phyloP scores from a whole-genome alignment of 2,888 invertebrate species.

The Bembecia ichneumoniformis region DNA sequence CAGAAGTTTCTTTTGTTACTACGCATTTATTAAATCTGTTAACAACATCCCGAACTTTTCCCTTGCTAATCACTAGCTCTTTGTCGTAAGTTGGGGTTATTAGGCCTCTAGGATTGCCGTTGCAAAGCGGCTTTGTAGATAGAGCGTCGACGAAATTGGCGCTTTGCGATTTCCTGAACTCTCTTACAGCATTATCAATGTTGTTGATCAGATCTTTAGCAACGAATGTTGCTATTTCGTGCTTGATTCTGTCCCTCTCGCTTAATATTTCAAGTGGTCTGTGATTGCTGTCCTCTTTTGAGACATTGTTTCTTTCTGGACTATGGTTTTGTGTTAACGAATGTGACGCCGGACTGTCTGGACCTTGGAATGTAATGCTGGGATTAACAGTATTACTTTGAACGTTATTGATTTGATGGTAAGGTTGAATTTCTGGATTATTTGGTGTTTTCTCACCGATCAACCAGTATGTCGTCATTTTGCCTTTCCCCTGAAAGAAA shows the following conservation, averaged over 20 bases:
- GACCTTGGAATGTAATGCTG: slow-evolving; percentile 64
- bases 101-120: slow-evolving; percentile 43
- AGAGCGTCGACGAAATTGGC: slow-evolving; percentile 32
- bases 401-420: slow-evolving; percentile 24
- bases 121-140: slow-evolving; percentile 24
- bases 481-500: slow-evolving; percentile 83
- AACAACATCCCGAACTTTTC: slow-evolving; percentile 63
- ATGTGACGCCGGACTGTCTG: slow-evolving; percentile 61
- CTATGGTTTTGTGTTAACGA: slow-evolving; percentile 53
- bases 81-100: slow-evolving; percentile 61
- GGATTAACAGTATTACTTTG: slow-evolving; percentile 35
- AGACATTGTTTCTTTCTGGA: slow-evolving; percentile 37
- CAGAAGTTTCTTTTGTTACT: slow-evolving; percentile 15
- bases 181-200: slow-evolving; percentile 53
- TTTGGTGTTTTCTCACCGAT: slow-evolving; percentile 76
- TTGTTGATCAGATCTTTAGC: slow-evolving; percentile 63
- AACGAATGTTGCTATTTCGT: slow-evolving; percentile 61
- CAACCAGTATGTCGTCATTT: slow-evolving; percentile 91
- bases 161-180: slow-evolving; percentile 56
- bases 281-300: slow-evolving; percentile 26
- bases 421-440: slow-evolving; percentile 16
- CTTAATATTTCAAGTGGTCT: slow-evolving; percentile 40
- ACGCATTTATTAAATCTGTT: slow-evolving; percentile 55
- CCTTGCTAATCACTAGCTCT: slow-evolving; percentile 59
- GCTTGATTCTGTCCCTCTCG: slow-evolving; percentile 58